phyloP scores from a whole-genome alignment of 1,140 invertebrate species.

The Drosophila repleta region DNA sequence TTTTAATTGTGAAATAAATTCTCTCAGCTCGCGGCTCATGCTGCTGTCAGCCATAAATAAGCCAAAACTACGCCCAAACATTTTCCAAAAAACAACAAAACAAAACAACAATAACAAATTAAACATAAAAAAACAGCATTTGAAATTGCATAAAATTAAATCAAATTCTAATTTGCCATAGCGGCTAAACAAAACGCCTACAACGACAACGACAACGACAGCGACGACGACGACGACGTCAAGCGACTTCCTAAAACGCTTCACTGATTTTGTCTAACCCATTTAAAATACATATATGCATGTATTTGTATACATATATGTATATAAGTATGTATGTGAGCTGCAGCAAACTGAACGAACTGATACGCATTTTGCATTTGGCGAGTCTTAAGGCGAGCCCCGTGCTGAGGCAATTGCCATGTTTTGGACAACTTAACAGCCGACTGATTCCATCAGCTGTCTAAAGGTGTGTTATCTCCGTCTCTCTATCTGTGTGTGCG shows the following conservation, averaged over 20 bases:
- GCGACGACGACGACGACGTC: constrained; percentile 51
- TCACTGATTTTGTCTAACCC: constrained; percentile 78
- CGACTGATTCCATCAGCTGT: constrained; percentile 57
- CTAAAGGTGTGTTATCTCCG: constrained; percentile 34
- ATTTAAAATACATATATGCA: constrained; percentile 36
- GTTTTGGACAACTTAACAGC: constrained; percentile 66
- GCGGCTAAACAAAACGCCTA: constrained; percentile 68
- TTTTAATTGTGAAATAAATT: constrained; percentile 72
- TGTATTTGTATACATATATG: constrained; percentile 5
- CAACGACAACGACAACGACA: constrained; percentile 51
- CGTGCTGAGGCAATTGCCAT: constrained; percentile 34
- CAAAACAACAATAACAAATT: constrained; percentile 55
- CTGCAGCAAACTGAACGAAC: constrained; percentile 13
- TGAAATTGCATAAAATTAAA: constrained; percentile 81
- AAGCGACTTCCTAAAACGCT: constrained; percentile 79
- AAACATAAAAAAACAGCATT: constrained; percentile 55
- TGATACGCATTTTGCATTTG: constrained; percentile 66
- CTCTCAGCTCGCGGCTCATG: constrained; percentile 33
- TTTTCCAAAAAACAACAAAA: constrained; percentile 68
- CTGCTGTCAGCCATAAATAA: constrained; percentile 76
- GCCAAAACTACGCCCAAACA: constrained; percentile 67
- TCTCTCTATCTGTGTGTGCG: constrained; percentile 5
- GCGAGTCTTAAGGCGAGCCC: constrained; percentile 52
- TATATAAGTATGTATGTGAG: not conserved
- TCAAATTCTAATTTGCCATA: constrained; percentile 76